Base-by-base conservation (phyloP, 1,140 invertebrate genomes). In the Aphaenogaster ashmeadi region DNA sequence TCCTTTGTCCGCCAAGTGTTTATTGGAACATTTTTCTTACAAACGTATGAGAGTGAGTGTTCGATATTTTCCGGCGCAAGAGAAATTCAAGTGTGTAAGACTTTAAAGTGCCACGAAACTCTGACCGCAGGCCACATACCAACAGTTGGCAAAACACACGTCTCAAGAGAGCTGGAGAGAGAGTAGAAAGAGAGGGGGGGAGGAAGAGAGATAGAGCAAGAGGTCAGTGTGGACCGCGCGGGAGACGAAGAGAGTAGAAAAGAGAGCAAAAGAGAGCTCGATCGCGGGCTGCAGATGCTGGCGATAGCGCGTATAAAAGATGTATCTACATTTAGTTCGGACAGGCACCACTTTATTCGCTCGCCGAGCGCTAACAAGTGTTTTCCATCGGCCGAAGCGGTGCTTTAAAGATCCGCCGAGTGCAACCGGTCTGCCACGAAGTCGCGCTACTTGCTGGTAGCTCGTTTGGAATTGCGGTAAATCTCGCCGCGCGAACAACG, bases 321-420 rank as follows among this genome's bases (percentile, higher is more conserved):
- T 93, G 94, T 93, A 94, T 94, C 94, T 94, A 94, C 93, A 94
- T 94, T 94, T 92, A 93, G 92, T 93, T 92, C 86, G 92, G 93
- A 94, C 92, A 94, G 94, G 87, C 92, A 93, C 89, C 93, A 93
- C 93, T 94, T 95, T 94, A 95, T 95, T 94, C 92, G 87, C 80
- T 74, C 86, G 89, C 75, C 89, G 86, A 93, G 92, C 93, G 93
- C 92, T 94, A 94, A 94, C 93, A 94, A 94, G 94, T 94, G 94
- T 94, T 95, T 94, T 94, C 93, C 94, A 94, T 94, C 93, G 93
- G 89, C 91, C 86, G 89, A 87, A 88, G 74, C 88, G 72, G 89
- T 91, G 90, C 93, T 91, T 92, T 90, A 91, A 92, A 90, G 93
- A 89, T 80, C 77, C 74, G 91, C 89, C 91, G 91, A 84, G 90